Evolutionary conservation across 2,113 vertebrate species (phyloP).

Genomic region (Hemiprocne comata): DNA sequence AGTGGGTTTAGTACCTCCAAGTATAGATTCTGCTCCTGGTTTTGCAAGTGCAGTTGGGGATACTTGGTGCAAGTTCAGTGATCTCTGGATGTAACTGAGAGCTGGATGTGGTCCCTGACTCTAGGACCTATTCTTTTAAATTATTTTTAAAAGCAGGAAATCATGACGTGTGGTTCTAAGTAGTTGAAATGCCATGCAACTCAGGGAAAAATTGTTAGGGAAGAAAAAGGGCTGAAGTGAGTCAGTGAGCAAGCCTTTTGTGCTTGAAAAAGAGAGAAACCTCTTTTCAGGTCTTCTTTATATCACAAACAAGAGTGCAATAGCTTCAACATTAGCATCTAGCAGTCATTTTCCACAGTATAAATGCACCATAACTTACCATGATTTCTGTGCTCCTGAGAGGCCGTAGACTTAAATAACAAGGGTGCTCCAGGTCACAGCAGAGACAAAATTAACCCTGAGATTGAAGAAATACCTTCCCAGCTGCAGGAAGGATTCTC

Average conservation of each 20-base stretch:
- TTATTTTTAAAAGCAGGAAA: not conserved
- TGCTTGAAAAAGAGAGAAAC: not conserved
- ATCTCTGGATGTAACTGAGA: not conserved
- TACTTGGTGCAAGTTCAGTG: not conserved
- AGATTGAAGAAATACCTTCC: slow-evolving; percentile 38
- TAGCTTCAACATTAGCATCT: not conserved
- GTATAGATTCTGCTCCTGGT: not conserved
- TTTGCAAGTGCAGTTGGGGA: not conserved
- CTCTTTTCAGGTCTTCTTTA: not conserved
- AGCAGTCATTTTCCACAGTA: not conserved
- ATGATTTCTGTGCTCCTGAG: slow-evolving; percentile 6
- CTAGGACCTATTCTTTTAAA: not conserved
- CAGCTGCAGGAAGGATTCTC: slow-evolving; percentile 29
- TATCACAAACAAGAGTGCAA: not conserved
- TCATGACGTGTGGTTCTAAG: not conserved
- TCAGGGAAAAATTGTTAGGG: not conserved
- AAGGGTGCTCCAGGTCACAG: slow-evolving; percentile 47
- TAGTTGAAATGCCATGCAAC: not conserved
- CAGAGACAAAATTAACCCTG: not conserved
- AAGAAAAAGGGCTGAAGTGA: not conserved
- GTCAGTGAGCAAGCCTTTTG: not conserved
- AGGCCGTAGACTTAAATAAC: slow-evolving; percentile 19
- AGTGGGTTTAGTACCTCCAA: not conserved
- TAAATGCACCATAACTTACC: slow-evolving; percentile 29
- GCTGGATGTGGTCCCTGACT: not conserved